These are phyloP conservation scores for Parascotia fuliginaria DNA, from an alignment of 2,888 invertebrate species.

Conservation along the genomic window DNA sequence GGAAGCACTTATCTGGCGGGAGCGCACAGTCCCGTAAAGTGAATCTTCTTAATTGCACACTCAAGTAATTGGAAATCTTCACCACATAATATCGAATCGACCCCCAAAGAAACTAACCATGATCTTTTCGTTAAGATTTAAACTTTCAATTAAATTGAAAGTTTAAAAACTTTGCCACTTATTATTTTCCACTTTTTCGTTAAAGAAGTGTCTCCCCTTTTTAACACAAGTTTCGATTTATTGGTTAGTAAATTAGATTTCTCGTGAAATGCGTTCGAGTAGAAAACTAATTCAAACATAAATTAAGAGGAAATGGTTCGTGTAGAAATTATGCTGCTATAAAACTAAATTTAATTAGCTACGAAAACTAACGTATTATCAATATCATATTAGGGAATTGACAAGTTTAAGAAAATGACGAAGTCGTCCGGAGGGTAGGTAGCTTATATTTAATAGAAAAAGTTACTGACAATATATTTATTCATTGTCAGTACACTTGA, in stretches of 20 bases:
- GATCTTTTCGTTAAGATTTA: slow-evolving; percentile 57
- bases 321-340: background rate
- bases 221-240: slow-evolving; percentile 15
- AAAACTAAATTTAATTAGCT: background rate
- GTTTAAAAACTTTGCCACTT: slow-evolving; percentile 37
- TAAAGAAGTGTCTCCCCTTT: slow-evolving; percentile 24
- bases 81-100: slow-evolving; percentile 53
- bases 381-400: no score
- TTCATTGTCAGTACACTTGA: no score
- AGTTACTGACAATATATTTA: no score
- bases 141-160: slow-evolving; percentile 56
- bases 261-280: slow-evolving; percentile 8
- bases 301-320: background rate
- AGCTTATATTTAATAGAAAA: no score
- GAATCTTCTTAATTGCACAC: slow-evolving; percentile 67
- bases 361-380: no score
- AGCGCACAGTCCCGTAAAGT: slow-evolving; percentile 51
- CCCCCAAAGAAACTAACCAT: slow-evolving; percentile 49
- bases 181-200: slow-evolving; percentile 30
- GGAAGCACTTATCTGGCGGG: slow-evolving; percentile 56
- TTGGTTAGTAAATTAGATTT: slow-evolving; percentile 5
- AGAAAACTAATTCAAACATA: slow-evolving; percentile 12
- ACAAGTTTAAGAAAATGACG: no score
- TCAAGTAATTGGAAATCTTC: slow-evolving; percentile 65
- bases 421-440: no score